Conservation (phyloP, 1,140 invertebrate species). For the Brevipalpus yothersi region DNA sequence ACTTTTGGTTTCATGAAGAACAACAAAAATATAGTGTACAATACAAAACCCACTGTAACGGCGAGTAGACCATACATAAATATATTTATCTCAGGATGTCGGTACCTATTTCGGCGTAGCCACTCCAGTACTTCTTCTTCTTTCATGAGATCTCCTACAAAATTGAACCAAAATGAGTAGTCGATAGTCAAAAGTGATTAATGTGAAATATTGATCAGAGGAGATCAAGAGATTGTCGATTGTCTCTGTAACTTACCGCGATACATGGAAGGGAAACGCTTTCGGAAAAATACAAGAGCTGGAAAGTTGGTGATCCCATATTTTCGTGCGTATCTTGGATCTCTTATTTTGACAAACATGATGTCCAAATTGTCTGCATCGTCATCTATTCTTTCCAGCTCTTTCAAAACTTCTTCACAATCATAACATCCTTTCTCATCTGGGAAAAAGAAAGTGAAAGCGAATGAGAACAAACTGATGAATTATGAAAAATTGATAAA, state of each 20-base stretch:
- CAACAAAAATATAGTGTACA: constrained; percentile 69
- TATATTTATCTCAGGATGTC: constrained; percentile 71
- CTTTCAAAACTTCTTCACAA: constrained; percentile 48
- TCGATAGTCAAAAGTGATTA: background rate
- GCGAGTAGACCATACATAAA: constrained; percentile 81
- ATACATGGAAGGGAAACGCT: constrained; percentile 77
- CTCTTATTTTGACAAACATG: constrained; percentile 80
- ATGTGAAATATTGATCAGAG: background rate
- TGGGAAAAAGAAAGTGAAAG: constrained; percentile 20
- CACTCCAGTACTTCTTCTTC: constrained; percentile 75
- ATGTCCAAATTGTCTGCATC: constrained; percentile 83
- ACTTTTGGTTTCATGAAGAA: constrained; percentile 39
- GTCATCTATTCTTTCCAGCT: constrained; percentile 68
- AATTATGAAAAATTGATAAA: background rate
- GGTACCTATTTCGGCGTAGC: constrained; percentile 71
- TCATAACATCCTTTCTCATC: constrained; percentile 38
- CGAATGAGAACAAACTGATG: background rate
- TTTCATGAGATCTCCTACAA: constrained; percentile 45
- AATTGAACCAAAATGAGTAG: constrained; percentile 4
- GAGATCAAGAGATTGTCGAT: background rate
- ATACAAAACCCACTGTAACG: constrained; percentile 51
- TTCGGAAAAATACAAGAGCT: constrained; percentile 74
- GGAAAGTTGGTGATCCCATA: constrained; percentile 82
- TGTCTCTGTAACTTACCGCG: constrained; percentile 33
- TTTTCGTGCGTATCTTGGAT: constrained; percentile 66